phyloP scores from a whole-genome alignment of 1,140 invertebrate species.

The Coenobita brevimanus region DNA sequence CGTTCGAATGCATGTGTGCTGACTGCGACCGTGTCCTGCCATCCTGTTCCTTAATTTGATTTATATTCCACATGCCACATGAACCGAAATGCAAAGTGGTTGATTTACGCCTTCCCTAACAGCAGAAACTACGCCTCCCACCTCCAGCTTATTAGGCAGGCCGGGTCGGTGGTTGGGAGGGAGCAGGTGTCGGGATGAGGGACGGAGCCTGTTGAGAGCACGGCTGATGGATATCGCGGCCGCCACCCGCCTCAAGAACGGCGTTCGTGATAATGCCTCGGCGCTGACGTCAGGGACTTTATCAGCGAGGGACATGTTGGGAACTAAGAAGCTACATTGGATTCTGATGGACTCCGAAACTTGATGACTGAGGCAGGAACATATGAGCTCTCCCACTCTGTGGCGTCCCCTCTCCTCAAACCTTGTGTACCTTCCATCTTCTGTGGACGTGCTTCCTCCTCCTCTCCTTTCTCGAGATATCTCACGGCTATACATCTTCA shows the following conservation, averaged over 20 bases:
- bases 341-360: constrained; percentile 46
- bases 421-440: not conserved
- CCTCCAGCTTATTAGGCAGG: constrained; percentile 15
- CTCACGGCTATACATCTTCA: too few species aligned
- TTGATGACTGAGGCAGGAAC: constrained; percentile 16
- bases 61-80: constrained; percentile 26
- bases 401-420: not conserved
- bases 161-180: too few species aligned
- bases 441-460: not conserved
- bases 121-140: constrained; percentile 5
- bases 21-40: constrained; percentile 50
- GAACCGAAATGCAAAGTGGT: constrained; percentile 48
- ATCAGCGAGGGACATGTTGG: constrained; percentile 36
- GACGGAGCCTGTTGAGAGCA: constrained; percentile 52
- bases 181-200: constrained; percentile 38
- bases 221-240: constrained; percentile 57
- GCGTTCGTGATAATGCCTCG: constrained; percentile 47
- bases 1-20: constrained; percentile 60
- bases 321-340: constrained; percentile 55
- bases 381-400: not conserved
- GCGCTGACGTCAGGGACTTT: constrained; percentile 31
- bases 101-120: constrained; percentile 32
- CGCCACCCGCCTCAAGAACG: constrained; percentile 41
- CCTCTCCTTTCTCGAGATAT: too few species aligned
- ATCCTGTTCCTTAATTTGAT: constrained; percentile 46